Percentiles rank a stretch among this genome's conserved stretches.
phyloP scores from a whole-genome alignment of 2,888 invertebrate species.

The Aradus depressus region DNA sequence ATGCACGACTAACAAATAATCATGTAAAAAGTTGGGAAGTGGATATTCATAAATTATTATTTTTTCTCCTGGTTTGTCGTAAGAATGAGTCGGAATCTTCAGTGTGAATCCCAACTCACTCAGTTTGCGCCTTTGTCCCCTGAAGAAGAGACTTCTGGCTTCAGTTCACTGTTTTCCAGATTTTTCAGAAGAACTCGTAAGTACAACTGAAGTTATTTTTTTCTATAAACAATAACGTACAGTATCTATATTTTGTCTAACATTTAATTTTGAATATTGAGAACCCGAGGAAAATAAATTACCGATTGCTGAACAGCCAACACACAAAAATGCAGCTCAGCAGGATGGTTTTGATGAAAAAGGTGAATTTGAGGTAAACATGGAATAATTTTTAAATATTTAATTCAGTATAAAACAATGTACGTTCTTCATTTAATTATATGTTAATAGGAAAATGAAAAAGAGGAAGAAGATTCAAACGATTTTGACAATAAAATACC shows the following conservation, averaged over 20 bases:
- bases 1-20: no score
- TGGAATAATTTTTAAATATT: no score
- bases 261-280: background rate
- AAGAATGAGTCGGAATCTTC: constrained; percentile 10
- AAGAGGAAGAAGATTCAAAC: constrained; percentile 5
- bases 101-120: constrained; percentile 45
- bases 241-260: background rate
- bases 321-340: no score
- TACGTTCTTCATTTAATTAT: no score
- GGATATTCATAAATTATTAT: no score
- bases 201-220: constrained; percentile 28
- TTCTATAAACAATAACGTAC: background rate
- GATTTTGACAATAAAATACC: constrained; percentile 22
- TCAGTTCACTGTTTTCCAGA: constrained; percentile 61
- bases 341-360: no score
- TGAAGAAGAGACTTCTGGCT: constrained; percentile 55
- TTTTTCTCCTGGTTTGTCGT: no score
- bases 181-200: constrained; percentile 48
- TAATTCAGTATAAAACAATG: no score
- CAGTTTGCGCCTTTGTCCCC: constrained; percentile 69
- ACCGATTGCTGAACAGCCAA: no score
- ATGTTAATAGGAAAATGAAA: no score
- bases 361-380: no score
- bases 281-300: constrained; percentile 4
- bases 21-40: no score